Evolutionary conservation across 2,888 invertebrate species (phyloP).

Genomic region (Ennomos quercinarius): DNA sequence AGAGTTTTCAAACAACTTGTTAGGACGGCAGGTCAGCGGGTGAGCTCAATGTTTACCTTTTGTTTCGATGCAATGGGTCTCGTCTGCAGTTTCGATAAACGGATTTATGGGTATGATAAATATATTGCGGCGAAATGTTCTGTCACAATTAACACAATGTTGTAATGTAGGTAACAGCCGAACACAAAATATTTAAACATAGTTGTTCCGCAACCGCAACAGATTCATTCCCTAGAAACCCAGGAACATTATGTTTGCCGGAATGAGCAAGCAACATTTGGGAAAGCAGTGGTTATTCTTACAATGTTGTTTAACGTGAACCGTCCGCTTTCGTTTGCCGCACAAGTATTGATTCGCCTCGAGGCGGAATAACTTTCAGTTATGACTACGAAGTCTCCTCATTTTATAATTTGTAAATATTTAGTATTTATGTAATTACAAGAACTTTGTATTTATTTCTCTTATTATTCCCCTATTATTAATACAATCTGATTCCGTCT

Average conservation of each 20-base stretch:
- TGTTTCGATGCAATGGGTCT: constrained; percentile 62
- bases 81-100: constrained; percentile 57
- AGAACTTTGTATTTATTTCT: too few relatives aligned
- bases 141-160: too few relatives aligned
- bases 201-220: constrained; percentile 32
- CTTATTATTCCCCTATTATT: background rate
- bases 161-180: too few relatives aligned
- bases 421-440: constrained; percentile 10
- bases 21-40: constrained; percentile 35
- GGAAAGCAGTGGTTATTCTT: constrained; percentile 55
- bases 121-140: constrained; percentile 21
- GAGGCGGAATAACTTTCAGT: constrained; percentile 61
- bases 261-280: constrained; percentile 53
- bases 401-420: constrained; percentile 38
- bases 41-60: constrained; percentile 57
- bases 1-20: constrained; percentile 30
- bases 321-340: constrained; percentile 59
- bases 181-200: constrained; percentile 22
- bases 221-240: constrained; percentile 40
- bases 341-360: constrained; percentile 70
- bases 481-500: constrained; percentile 9
- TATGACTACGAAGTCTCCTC: constrained; percentile 54
- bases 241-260: constrained; percentile 39
- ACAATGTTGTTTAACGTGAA: constrained; percentile 52
- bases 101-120: constrained; percentile 58